Conservation (phyloP, 2,113 vertebrate species). For the Aleadryas rufinucha region DNA sequence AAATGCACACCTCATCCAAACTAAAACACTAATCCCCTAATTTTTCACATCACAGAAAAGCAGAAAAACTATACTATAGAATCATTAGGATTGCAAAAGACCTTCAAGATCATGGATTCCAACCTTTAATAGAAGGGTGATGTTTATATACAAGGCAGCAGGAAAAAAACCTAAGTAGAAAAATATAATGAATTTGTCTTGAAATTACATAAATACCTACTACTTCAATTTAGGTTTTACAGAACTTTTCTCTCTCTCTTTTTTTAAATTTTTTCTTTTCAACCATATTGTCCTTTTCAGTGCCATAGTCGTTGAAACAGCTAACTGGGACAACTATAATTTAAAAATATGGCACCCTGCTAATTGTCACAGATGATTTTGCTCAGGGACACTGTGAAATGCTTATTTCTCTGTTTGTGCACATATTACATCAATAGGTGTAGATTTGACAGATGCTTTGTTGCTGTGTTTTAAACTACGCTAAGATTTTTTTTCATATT, state of each 20-base stretch:
- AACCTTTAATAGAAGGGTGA: neutral
- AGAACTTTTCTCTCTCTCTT: neutral
- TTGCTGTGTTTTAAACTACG: neutral
- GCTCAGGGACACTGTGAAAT: neutral
- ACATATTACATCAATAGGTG: neutral
- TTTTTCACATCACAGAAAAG: neutral
- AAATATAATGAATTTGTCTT: neutral
- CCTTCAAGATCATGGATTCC: neutral
- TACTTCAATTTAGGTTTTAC: neutral
- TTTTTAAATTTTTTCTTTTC: neutral
- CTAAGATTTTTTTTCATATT: neutral
- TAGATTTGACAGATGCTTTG: neutral
- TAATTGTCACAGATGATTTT: neutral
- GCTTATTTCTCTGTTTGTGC: neutral
- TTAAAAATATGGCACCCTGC: neutral
- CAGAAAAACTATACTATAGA: neutral
- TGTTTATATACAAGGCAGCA: neutral
- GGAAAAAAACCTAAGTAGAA: neutral
- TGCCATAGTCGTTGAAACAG: neutral
- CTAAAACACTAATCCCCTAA: neutral
- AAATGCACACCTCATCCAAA: neutral
- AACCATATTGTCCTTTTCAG: neutral
- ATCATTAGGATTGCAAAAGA: neutral
- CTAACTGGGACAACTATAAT: neutral
- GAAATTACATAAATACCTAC: neutral